These are phyloP conservation scores for Meiosimyza platycephala DNA, from an alignment of 2,888 invertebrate species.

Conservation along the genomic window DNA sequence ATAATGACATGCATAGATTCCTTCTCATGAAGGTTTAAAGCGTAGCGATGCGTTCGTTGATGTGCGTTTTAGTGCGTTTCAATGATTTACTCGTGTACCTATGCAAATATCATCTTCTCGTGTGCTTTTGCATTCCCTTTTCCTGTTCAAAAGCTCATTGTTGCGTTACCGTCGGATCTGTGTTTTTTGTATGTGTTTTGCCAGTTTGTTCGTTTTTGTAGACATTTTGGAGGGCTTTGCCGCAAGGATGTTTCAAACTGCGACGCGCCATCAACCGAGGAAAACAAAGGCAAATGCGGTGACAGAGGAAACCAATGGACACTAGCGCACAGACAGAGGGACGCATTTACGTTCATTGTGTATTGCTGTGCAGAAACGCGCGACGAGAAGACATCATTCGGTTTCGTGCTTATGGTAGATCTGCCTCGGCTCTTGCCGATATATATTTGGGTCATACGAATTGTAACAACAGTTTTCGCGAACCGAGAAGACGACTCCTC, in stretches of 20 bases:
- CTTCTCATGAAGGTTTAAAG: neutral
- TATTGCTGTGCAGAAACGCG: neutral
- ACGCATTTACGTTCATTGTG: neutral
- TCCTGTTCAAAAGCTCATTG: slow-evolving; percentile 14
- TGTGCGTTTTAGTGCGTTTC: slow-evolving; percentile 28
- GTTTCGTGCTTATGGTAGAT: neutral
- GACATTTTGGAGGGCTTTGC: slow-evolving; percentile 32
- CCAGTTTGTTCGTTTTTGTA: slow-evolving; percentile 2
- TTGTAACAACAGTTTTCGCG: slow-evolving; percentile 29
- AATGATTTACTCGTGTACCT: neutral
- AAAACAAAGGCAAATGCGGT: too few relatives aligned
- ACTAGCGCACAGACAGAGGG: slow-evolving; percentile 8
- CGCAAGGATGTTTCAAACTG: slow-evolving; percentile 20
- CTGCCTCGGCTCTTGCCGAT: slow-evolving; percentile 35
- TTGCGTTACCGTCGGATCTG: slow-evolving; percentile 9
- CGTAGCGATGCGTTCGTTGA: slow-evolving; percentile 15
- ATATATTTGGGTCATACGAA: slow-evolving; percentile 58
- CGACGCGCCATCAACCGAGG: slow-evolving; percentile 19
- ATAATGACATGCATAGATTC: too few relatives aligned
- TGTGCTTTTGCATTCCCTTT: slow-evolving; percentile 4
- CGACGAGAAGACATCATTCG: neutral
- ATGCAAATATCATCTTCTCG: neutral
- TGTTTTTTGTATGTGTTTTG: neutral
- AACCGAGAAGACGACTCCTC: slow-evolving; percentile 2
- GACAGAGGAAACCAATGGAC: neutral